A percentile compares a stretch with the other conserved stretches of the same genome.
phyloP scores from a whole-genome alignment of 2,797 vertebrate species.

The Anolis apletophallus region DNA sequence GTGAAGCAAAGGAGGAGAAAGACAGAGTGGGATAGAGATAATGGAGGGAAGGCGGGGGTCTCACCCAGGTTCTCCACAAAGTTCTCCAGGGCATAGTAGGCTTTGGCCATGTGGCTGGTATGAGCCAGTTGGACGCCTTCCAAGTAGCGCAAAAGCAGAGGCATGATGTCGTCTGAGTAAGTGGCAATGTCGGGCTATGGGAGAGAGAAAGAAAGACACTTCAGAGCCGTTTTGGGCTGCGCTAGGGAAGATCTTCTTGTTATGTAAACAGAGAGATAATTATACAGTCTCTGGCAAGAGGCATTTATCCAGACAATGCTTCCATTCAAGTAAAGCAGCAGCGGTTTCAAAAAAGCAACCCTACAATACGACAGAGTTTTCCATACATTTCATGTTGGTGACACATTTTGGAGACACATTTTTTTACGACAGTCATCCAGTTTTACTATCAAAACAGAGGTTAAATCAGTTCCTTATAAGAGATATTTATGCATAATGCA shows the following conservation, averaged over 20 bases:
- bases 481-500: too few relatives aligned
- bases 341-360: background rate
- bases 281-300: background rate
- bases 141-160: constrained; percentile 87
- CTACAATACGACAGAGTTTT: background rate
- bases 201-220: background rate
- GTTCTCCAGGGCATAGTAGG: constrained; percentile 93
- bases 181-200: constrained; percentile 88
- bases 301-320: too few relatives aligned
- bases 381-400: background rate
- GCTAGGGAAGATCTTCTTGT: background rate
- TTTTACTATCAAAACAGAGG: too few relatives aligned
- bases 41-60: rapidly evolving
- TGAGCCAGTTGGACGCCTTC: constrained; percentile 82
- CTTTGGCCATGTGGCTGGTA: constrained; percentile 86
- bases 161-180: constrained; percentile 88
- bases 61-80: constrained; percentile 92
- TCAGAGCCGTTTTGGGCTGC: background rate
- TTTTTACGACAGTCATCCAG: too few relatives aligned
- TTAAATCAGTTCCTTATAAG: too few relatives aligned
- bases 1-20: background rate
- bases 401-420: too few relatives aligned
- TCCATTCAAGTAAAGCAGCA: background rate
- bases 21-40: background rate
- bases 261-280: background rate